Evolutionary conservation across 2,888 invertebrate genomes (phyloP).

Genomic region (Chymomyza fuscimana): DNA sequence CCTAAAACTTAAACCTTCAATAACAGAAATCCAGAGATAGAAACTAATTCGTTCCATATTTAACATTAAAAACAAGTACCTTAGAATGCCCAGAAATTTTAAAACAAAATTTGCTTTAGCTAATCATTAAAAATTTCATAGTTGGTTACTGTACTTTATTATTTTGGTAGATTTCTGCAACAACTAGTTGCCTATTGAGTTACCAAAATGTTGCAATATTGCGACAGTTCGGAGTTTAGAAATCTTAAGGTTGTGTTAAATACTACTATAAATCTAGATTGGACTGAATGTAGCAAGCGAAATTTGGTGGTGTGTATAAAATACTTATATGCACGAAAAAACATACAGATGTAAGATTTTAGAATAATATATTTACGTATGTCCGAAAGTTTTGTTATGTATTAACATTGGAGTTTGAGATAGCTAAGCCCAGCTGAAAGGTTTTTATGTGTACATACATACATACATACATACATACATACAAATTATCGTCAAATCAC

Average conservation of each 20-base stretch:
- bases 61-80: neutral
- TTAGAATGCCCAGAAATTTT: slow-evolving; percentile 1
- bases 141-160: neutral
- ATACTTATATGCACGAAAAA: neutral
- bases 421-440: neutral
- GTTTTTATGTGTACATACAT: slow-evolving; percentile 18
- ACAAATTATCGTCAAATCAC: slow-evolving; percentile 10
- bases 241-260: neutral
- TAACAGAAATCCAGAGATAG: neutral
- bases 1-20: neutral
- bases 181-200: neutral
- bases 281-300: neutral
- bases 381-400: neutral
- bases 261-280: neutral
- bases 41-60: neutral
- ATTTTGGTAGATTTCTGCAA: neutral
- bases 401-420: neutral
- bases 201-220: neutral
- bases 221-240: neutral
- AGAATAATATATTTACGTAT: neutral
- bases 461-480: slow-evolving; percentile 19
- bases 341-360: neutral
- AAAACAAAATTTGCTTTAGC: neutral
- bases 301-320: neutral
- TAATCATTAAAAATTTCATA: neutral